phyloP scores from a whole-genome alignment of 2,797 vertebrate species.

The Oceanodroma leucorhoa region DNA sequence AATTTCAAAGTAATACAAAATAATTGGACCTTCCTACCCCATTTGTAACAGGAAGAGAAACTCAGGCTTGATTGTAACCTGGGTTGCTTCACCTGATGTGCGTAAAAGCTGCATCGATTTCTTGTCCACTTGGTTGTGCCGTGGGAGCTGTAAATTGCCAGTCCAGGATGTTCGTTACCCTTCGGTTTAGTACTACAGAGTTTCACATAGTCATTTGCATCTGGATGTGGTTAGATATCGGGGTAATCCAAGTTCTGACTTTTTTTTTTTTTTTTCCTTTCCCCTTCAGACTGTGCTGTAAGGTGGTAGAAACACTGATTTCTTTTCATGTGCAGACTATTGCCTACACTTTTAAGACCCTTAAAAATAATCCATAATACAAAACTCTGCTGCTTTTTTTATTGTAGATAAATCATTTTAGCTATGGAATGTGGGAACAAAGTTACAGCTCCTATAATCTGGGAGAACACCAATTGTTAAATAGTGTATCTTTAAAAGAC shows the following conservation, averaged over 20 bases:
- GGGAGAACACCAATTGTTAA: background rate
- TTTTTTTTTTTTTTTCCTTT: background rate
- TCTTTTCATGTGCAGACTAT: background rate
- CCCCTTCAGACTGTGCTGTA: background rate
- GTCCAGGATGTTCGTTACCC: background rate
- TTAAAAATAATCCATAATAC: background rate
- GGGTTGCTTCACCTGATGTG: background rate
- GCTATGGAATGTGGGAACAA: background rate
- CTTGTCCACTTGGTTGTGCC: background rate
- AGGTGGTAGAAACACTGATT: background rate
- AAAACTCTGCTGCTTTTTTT: background rate
- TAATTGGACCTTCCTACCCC: background rate
- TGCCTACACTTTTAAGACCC: background rate
- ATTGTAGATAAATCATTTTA: background rate
- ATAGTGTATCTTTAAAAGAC: background rate
- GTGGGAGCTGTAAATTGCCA: background rate
- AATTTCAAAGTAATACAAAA: background rate
- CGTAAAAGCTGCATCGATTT: background rate
- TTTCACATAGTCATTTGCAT: background rate
- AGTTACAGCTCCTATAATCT: background rate
- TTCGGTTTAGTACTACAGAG: rapidly evolving
- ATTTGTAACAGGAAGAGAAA: background rate
- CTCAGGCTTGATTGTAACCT: background rate
- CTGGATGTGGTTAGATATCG: background rate
- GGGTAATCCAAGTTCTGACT: background rate